These are phyloP conservation scores for Drosophila orosa DNA, from an alignment of 1,140 invertebrate species.

Conservation along the genomic window DNA sequence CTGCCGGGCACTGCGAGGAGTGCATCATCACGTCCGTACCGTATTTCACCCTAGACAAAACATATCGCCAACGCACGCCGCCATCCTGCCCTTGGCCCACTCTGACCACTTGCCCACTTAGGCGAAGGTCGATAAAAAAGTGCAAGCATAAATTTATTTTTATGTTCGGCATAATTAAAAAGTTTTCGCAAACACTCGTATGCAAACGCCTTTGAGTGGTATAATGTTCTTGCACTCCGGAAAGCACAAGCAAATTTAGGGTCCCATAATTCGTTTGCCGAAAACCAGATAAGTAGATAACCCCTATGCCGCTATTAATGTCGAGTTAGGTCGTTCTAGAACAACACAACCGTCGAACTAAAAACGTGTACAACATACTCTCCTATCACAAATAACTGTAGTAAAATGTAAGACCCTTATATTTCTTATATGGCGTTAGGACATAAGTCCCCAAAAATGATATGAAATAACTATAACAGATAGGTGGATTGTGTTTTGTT, in stretches of 20 bases:
- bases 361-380: too few relatives aligned
- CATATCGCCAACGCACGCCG: conserved; percentile 4
- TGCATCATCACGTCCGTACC: conserved; percentile 67
- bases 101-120: conserved; percentile 26
- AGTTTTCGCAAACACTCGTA: conserved; percentile 41
- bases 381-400: too few relatives aligned
- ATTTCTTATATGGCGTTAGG: too few relatives aligned
- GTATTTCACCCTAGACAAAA: conserved; percentile 51
- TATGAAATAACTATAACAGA: too few relatives aligned
- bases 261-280: not conserved
- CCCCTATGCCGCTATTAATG: too few relatives aligned
- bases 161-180: conserved; percentile 65
- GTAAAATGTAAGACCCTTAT: too few relatives aligned
- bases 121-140: conserved; percentile 45
- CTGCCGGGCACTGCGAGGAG: conserved; percentile 39
- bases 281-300: not conserved
- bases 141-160: conserved; percentile 48
- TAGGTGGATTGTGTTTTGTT: too few relatives aligned
- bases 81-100: not conserved
- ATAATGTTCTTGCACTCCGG: conserved; percentile 9
- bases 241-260: not conserved
- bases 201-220: conserved; percentile 29
- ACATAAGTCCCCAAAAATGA: too few relatives aligned
- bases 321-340: too few relatives aligned
- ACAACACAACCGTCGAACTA: too few relatives aligned